A percentile compares a stretch with the other conserved stretches of the same genome.
Evolutionary conservation across 2,113 vertebrate species (phyloP).

Genomic region (Pelvicachromis taeniatus): DNA sequence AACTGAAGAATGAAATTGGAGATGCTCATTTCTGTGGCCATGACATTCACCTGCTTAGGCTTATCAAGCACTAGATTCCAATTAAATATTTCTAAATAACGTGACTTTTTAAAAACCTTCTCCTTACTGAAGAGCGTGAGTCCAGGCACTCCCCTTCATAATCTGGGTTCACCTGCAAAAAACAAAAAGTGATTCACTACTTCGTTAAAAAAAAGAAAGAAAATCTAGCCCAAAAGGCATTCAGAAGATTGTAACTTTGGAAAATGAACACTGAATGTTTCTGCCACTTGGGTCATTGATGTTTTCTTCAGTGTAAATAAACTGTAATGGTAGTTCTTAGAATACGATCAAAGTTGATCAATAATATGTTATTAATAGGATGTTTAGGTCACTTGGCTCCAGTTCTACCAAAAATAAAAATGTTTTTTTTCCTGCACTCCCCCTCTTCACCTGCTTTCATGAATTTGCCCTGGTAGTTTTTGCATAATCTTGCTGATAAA

Average conservation of each 20-base stretch:
- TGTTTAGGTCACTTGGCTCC: not conserved
- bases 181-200: not conserved
- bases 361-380: not conserved
- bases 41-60: not conserved
- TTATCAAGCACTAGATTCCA: not conserved
- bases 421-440: not conserved
- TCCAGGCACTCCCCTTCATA: conserved; percentile 94
- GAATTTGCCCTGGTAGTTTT: not conserved
- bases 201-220: rapidly evolving
- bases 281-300: not conserved
- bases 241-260: not conserved
- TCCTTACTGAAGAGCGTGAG: conserved; percentile 88
- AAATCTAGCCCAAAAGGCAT: not conserved
- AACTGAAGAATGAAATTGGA: not conserved
- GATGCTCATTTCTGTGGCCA: not conserved
- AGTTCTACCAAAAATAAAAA: not conserved
- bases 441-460: not conserved
- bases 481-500: not conserved
- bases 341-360: not conserved
- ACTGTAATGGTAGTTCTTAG: not conserved
- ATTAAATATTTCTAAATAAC: not conserved
- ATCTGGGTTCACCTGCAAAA: conserved; percentile 91
- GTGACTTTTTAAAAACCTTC: not conserved
- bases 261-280: not conserved
- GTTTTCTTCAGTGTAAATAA: not conserved